phyloP scores from a whole-genome alignment of 1,140 invertebrate species.

The Micrasema minimum region DNA sequence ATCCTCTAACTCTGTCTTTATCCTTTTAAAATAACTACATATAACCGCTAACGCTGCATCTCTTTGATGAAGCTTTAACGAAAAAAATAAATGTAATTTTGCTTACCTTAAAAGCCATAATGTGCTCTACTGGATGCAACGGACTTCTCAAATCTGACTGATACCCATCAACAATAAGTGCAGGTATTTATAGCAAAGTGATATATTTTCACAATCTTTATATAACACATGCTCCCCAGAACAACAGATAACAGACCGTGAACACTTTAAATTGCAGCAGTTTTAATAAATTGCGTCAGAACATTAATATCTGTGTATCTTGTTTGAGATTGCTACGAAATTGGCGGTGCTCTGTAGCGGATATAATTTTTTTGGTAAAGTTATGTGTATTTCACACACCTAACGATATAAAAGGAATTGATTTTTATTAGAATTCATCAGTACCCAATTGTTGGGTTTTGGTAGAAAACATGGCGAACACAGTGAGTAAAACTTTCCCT shows the following conservation, averaged over 20 bases:
- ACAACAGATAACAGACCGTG: conserved; percentile 8
- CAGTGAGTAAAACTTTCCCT: no score
- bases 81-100: no score
- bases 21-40: no score
- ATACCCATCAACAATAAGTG: neutral
- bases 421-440: neutral
- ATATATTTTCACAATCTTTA: conserved; percentile 11
- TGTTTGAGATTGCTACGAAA: neutral
- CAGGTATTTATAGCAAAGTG: conserved; percentile 12
- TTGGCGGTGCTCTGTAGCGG: neutral
- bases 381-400: neutral
- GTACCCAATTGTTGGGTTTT: neutral
- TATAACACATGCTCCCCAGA: neutral
- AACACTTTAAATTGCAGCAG: conserved; percentile 6
- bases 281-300: neutral
- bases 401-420: conserved; percentile 6
- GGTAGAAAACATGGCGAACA: no score
- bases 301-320: conserved; percentile 10
- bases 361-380: neutral
- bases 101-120: conserved; percentile 26
- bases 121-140: neutral
- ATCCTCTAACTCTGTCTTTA: no score
- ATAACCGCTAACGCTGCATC: no score
- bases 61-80: no score
- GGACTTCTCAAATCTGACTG: neutral